Percentiles rank a stretch among this genome's conserved stretches.
These are phyloP conservation scores for Lasioglossum calceatum DNA, from an alignment of 2,888 invertebrate genomes.

Conservation along the genomic window DNA sequence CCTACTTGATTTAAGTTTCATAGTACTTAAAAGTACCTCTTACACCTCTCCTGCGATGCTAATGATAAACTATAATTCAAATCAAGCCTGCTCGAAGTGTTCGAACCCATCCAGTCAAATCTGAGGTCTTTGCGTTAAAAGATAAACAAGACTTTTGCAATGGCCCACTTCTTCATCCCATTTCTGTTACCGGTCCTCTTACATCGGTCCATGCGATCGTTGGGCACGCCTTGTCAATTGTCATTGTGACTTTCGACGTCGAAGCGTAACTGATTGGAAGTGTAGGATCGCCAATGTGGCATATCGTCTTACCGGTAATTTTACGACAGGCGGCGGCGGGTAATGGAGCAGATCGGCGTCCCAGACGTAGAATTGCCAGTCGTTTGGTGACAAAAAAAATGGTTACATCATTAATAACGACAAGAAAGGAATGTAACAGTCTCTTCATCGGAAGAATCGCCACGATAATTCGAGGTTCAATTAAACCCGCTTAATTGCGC, in stretches of 20 bases:
- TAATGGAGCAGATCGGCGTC: conserved; percentile 68
- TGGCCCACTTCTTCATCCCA: not conserved
- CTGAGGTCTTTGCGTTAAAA: too few relatives aligned
- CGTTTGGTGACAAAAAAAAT: conserved; percentile 39
- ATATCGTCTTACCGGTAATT: conserved; percentile 75
- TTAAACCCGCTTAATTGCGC: not conserved
- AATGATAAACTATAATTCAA: not conserved
- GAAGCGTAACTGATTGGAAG: conserved; percentile 80
- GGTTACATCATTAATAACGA: conserved; percentile 12
- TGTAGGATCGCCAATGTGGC: conserved; percentile 64
- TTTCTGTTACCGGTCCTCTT: conserved; percentile 43
- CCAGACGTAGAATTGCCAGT: conserved; percentile 35
- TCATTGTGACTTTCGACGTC: conserved; percentile 76
- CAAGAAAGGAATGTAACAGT: conserved; percentile 33
- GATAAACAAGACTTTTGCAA: not conserved
- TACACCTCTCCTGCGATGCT: not conserved
- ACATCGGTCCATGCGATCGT: conserved; percentile 46
- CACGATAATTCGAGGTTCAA: conserved; percentile 11
- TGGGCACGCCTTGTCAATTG: conserved; percentile 74
- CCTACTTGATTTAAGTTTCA: not conserved
- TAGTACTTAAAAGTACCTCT: not conserved
- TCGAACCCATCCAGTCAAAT: not conserved
- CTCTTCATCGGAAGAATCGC: conserved; percentile 31
- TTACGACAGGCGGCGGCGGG: conserved; percentile 39
- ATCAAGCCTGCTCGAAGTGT: not conserved